Conservation (phyloP, 2,113 vertebrate genomes). For the Columba janthina region DNA sequence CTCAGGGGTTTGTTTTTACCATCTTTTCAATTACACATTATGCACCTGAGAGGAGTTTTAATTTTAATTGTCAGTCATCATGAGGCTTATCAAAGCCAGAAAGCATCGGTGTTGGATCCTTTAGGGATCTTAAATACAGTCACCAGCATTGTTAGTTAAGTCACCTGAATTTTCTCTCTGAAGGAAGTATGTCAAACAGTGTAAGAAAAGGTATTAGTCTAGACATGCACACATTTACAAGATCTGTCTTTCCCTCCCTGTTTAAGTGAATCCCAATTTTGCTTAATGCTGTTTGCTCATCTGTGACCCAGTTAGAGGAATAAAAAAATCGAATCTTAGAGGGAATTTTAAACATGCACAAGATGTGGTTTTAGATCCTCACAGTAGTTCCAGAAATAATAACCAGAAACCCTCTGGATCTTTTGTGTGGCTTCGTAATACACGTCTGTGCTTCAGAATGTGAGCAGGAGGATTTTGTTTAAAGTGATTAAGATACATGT, state of each 20-base stretch:
- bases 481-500: neutral
- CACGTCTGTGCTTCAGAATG: neutral
- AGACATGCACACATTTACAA: neutral
- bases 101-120: neutral
- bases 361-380: neutral
- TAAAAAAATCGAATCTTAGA: neutral
- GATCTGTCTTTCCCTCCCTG: neutral
- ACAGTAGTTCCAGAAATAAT: neutral
- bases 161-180: neutral
- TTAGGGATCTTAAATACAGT: neutral
- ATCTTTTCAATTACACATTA: neutral
- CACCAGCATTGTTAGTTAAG: neutral
- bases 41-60: neutral
- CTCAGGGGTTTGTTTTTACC: conserved; percentile 2
- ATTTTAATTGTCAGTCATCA: neutral
- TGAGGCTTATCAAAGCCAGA: conserved; percentile 4
- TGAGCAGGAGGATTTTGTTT: neutral
- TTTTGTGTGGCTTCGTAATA: neutral
- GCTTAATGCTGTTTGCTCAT: neutral
- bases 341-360: neutral
- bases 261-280: neutral
- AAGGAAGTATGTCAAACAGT: neutral
- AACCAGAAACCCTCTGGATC: neutral
- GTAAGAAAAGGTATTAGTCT: neutral
- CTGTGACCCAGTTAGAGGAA: neutral